Base-by-base conservation (phyloP, 2,113 vertebrate genomes). In the Paralichthys olivaceus region DNA sequence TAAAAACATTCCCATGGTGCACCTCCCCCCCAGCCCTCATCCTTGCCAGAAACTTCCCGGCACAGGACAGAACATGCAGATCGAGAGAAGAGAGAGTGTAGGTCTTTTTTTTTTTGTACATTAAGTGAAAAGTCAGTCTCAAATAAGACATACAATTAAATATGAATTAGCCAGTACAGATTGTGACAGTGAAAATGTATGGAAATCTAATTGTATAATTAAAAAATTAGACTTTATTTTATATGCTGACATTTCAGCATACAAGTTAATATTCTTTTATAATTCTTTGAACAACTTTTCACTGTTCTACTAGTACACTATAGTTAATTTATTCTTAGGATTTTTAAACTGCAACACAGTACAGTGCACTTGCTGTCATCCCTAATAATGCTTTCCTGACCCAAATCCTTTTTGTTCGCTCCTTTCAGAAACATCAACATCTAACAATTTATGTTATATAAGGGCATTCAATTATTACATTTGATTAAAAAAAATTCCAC, bases 1-100 rank as follows among this genome's bases (percentile, higher is more conserved):
- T 91, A 79, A 94, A 94, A 95, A 94, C 93, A 95, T 95, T 94
- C 93, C 92, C 93, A 93, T 91, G 85, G 75, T 83, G 84, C 90
- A 84, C 86, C 90, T 77, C 89, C 89, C 89, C 87, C 87, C 86
- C 80, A 51, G 59, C 74, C 77, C 68, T 84, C 86, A 68, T 74
- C 84, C 71, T 81, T 79, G 87, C 86, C 87, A 89, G 77, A 81
- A 80, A 80, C 83, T 86, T 92, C 88, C 91, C 69, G 63, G 84
- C 83, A 86, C 78, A 83, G 66, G 51, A 70, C 66, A 73, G 72
- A 17, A 45, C 58, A 53, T 13, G 71, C 49, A 59, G 60, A 73
- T n/a, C 67, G 37, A 56, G 22, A 63, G 61, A 81, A 81, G 45
- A 25, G 22, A 77, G 3, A 20, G 22, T 22, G 8, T 1, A 53